phyloP scores from a whole-genome alignment of 2,888 invertebrate species.

The Tuta absoluta region DNA sequence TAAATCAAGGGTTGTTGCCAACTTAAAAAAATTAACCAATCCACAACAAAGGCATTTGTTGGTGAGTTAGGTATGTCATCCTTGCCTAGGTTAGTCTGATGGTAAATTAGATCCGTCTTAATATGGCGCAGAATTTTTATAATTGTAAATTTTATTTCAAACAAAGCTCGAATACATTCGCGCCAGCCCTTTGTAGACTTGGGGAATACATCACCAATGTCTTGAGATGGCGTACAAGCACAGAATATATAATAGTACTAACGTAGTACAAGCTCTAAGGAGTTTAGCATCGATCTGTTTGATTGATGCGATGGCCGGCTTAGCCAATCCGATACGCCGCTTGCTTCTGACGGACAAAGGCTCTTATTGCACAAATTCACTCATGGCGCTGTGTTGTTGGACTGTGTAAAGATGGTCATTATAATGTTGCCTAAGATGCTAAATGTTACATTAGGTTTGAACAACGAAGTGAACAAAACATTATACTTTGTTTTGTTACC shows the following conservation, averaged over 20 bases:
- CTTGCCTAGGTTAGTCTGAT: no score
- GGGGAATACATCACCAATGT: constrained; percentile 26
- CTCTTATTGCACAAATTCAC: constrained; percentile 17
- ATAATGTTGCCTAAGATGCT: background rate
- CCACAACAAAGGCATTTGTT: no score
- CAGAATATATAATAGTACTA: no score
- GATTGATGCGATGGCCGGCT: constrained; percentile 55
- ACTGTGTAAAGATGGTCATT: background rate
- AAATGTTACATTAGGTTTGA: background rate
- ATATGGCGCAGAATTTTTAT: no score
- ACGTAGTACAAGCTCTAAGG: constrained; percentile 51
- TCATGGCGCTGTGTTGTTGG: constrained; percentile 20
- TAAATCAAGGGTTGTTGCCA: no score
- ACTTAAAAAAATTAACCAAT: no score
- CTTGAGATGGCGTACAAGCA: constrained; percentile 36
- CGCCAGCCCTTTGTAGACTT: constrained; percentile 19
- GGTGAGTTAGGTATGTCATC: no score
- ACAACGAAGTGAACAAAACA: background rate
- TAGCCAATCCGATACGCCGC: constrained; percentile 52
- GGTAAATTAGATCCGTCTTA: no score
- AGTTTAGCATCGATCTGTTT: constrained; percentile 57
- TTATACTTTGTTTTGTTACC: background rate
- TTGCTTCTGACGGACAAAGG: constrained; percentile 27
- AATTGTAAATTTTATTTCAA: no score
- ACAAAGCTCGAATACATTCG: background rate